phyloP scores from a whole-genome alignment of 2,797 vertebrate genomes.

The Anisognathus igniventris region DNA sequence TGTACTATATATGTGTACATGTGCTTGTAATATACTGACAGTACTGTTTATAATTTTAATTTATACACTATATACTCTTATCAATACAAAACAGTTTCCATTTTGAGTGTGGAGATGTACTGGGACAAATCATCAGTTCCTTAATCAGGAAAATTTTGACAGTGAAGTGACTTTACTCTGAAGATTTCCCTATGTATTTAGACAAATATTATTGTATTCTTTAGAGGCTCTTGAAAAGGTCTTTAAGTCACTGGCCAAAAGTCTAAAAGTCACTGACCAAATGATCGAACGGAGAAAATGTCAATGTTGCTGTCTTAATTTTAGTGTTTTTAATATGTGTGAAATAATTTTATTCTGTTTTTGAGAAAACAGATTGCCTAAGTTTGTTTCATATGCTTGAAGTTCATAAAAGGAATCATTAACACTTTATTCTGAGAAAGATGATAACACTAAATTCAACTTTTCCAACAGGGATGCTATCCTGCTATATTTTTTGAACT shows the following conservation, averaged over 20 bases:
- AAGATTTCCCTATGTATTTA: not conserved
- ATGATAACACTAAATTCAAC: not conserved
- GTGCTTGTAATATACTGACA: not conserved
- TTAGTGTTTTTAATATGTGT: not conserved
- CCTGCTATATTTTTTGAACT: not conserved
- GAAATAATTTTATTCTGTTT: not conserved
- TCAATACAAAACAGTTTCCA: not conserved
- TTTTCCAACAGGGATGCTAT: not conserved
- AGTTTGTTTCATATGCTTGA: not conserved
- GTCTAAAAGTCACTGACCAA: not conserved
- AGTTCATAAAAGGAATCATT: constrained; percentile 20
- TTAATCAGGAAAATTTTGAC: not conserved
- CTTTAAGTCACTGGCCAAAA: not conserved
- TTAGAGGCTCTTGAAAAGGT: not conserved
- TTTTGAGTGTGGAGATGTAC: not conserved
- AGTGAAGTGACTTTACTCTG: not conserved
- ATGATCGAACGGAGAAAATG: not conserved
- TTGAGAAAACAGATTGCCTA: constrained; percentile 11
- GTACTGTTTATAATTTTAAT: not conserved
- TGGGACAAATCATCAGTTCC: not conserved
- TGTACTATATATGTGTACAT: not conserved
- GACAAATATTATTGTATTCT: not conserved
- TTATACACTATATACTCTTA: not conserved
- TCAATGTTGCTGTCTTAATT: not conserved
- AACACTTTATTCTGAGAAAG: constrained; percentile 18